Evolutionary conservation across 2,888 invertebrate genomes (phyloP).

Genomic region (Tetragonisca angustula): DNA sequence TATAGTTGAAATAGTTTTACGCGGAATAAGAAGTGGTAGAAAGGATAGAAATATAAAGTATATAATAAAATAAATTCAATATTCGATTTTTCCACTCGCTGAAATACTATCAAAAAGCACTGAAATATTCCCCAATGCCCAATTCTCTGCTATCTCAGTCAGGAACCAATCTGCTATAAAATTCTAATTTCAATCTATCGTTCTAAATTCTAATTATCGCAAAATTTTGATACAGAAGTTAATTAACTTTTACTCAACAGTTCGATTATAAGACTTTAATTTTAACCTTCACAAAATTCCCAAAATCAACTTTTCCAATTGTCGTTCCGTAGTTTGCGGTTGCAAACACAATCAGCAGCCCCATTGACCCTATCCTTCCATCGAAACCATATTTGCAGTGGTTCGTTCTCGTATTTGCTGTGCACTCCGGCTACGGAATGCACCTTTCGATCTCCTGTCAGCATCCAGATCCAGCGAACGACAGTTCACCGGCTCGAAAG

Average conservation of each 20-base stretch:
- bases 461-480: not conserved
- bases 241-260: no score
- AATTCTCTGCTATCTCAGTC: not conserved
- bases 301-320: not conserved
- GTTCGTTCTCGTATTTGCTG: slow-evolving; percentile 19
- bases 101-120: not conserved
- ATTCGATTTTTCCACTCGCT: no score
- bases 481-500: not conserved
- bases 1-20: no score
- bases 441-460: not conserved
- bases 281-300: not conserved
- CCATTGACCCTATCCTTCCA: not conserved
- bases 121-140: not conserved
- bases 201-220: no score
- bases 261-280: no score
- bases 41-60: no score
- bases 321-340: not conserved
- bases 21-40: no score
- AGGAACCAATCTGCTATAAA: not conserved
- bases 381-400: slow-evolving; percentile 20
- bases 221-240: no score
- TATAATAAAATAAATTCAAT: no score
- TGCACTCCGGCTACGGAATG: slow-evolving; percentile 35
- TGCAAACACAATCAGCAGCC: not conserved
- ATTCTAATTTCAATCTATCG: no score